Percentiles rank a stretch among this genome's conserved stretches.
phyloP scores from a whole-genome alignment of 2,888 invertebrate genomes.

The Rambutsinella grinnellia region DNA sequence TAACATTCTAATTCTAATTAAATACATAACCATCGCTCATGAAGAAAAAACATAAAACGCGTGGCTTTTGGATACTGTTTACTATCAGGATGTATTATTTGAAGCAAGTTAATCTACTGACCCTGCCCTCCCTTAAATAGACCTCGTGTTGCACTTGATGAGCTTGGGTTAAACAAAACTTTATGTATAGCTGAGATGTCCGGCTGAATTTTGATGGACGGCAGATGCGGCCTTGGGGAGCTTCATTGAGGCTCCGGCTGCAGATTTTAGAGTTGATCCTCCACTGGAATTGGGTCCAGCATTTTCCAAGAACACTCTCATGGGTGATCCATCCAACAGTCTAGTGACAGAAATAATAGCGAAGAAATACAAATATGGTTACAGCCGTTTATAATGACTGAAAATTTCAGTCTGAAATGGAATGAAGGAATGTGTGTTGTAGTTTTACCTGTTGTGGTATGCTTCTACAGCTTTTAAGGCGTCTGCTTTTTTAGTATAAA shows the following conservation, averaged over 20 bases:
- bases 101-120: slow-evolving; percentile 26
- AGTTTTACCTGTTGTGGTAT: slow-evolving; percentile 86
- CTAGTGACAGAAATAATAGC: slow-evolving; percentile 20
- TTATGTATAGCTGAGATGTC: slow-evolving; percentile 80
- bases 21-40: too few species aligned
- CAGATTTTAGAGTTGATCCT: slow-evolving; percentile 63
- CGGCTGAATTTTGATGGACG: slow-evolving; percentile 73
- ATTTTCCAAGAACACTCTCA: slow-evolving; percentile 90
- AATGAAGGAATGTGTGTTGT: not conserved
- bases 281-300: slow-evolving; percentile 71
- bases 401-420: not conserved
- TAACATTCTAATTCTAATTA: too few species aligned
- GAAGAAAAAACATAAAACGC: too few species aligned
- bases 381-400: not conserved
- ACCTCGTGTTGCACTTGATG: slow-evolving; percentile 64
- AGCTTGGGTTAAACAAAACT: slow-evolving; percentile 73
- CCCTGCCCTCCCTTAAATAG: slow-evolving; percentile 65
- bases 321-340: slow-evolving; percentile 88
- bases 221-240: slow-evolving; percentile 70
- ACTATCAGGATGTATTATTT: too few species aligned
- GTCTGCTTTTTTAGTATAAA: slow-evolving; percentile 86
- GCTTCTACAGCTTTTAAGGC: slow-evolving; percentile 92
- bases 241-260: slow-evolving; percentile 66
- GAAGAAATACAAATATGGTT: not conserved
- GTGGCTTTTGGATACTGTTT: too few species aligned